Conservation (phyloP, 2,113 vertebrate species). For the Onychostruthus taczanowskii region DNA sequence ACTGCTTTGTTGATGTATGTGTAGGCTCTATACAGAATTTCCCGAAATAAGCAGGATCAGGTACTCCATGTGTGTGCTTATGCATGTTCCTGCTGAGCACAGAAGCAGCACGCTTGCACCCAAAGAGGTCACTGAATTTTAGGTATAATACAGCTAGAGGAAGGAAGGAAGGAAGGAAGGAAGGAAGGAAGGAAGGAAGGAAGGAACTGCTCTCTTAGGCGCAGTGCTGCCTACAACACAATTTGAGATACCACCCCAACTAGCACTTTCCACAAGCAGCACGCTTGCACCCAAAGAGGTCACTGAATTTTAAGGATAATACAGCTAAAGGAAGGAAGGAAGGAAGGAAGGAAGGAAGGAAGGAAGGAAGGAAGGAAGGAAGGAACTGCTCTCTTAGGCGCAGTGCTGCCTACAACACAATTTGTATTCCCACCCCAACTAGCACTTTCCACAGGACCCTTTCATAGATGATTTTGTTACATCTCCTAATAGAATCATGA, state of each 20-base stretch:
- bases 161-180: neutral
- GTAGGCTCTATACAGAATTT: neutral
- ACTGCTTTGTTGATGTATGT: neutral
- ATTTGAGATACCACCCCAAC: neutral
- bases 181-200: neutral
- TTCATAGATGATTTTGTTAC: neutral
- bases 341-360: neutral
- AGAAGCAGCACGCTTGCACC: neutral
- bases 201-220: neutral
- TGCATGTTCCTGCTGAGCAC: no score
- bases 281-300: neutral
- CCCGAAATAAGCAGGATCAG: neutral
- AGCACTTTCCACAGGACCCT: neutral
- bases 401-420: neutral
- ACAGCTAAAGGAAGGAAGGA: neutral
- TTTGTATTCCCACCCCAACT: no score
- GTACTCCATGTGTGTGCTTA: fast-evolving
- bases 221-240: neutral
- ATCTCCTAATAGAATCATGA: neutral
- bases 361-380: neutral
- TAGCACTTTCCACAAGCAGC: no score
- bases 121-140: neutral
- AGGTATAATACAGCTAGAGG: neutral
- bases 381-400: neutral
- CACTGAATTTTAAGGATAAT: neutral